Evolutionary conservation across 2,797 vertebrate species (phyloP), one percentile per base, ranked within the genome.

Genomic region (Arnoldichthys spilopterus): DNA sequence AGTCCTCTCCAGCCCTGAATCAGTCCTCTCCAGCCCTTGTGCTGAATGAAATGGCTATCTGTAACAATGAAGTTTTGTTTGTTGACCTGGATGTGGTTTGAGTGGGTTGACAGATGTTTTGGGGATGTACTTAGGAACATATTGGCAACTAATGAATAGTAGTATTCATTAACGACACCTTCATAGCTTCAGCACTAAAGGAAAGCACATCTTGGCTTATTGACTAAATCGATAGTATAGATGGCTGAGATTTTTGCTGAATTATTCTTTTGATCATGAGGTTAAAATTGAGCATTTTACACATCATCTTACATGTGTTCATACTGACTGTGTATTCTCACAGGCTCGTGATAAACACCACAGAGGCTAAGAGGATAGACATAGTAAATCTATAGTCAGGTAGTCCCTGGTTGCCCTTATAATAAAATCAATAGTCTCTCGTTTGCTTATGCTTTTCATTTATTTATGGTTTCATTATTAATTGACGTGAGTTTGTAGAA

Each of bases 401-500:
- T 9, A 68, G 45, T 47, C 45, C 43, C 66, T 68, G 66, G 45
- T 30, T 47, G 43, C 24, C 8, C 43, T 28, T 49, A 34, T 32
- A 32, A 8, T 53, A 13, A 70, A 70, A 70, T 70, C 32, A 64
- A 64, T 40, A 40, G 32, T 13, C 34, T 64, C 32, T 22, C 16
- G 12, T 37, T 32, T 4, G 11, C 11, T 22, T 22, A 64, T 37
- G 34, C 3, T 64, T 63, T 22, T 37, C 32, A 12, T 34, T 37
- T 69, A 69, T 69, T 59, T 72, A 40, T 61, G 61, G 53, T 45
- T 53, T 26, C 20, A 16, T 61, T 40, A 24, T 62, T 59, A 74
- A 47, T 66, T 61, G 73, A 77, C 20, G 24, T 54, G 64, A 70
- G 34, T 67, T 22, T 54, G 47, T 69, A 71, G 63, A 74, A 68